These are phyloP conservation scores for Poeciliopsis prolifica DNA, from an alignment of 2,113 vertebrate species.

Conservation along the genomic window DNA sequence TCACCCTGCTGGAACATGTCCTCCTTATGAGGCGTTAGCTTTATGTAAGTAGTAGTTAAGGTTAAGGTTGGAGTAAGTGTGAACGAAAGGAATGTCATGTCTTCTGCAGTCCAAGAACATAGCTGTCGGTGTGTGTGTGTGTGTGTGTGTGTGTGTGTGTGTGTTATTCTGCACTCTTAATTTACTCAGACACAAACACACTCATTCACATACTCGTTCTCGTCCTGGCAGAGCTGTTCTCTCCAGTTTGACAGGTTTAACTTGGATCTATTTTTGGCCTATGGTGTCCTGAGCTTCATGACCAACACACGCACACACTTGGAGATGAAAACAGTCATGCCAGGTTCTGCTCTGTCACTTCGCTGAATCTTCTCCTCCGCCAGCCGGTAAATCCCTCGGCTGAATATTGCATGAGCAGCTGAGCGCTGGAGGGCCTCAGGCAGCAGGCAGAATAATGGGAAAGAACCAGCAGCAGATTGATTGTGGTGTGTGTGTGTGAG, in stretches of 20 bases:
- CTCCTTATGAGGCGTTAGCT: neutral
- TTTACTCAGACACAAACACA: neutral
- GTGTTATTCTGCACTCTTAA: no score
- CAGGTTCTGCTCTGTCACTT: conserved; percentile 48
- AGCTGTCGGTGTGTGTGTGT: no score
- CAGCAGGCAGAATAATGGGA: conserved; percentile 59
- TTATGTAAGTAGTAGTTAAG: neutral
- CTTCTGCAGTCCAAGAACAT: neutral
- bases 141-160: no score
- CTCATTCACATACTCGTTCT: conserved; percentile 38
- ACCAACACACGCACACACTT: conserved; percentile 5
- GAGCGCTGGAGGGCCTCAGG: conserved; percentile 49
- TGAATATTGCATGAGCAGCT: conserved; percentile 78
- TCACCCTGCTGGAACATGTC: neutral
- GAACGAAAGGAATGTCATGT: neutral
- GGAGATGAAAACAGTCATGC: neutral
- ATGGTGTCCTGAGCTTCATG: conserved; percentile 12
- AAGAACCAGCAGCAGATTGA: conserved; percentile 47
- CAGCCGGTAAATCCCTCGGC: conserved; percentile 61
- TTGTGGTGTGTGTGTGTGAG: conserved; percentile 9
- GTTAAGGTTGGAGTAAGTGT: conserved; percentile 1
- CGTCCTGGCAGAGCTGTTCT: conserved; percentile 33
- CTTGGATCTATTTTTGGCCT: conserved; percentile 60
- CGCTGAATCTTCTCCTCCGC: conserved; percentile 36
- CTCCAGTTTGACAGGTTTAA: conserved; percentile 46